Conservation (phyloP, 2,797 vertebrate genomes). For the Acanthurus leucopareius region DNA sequence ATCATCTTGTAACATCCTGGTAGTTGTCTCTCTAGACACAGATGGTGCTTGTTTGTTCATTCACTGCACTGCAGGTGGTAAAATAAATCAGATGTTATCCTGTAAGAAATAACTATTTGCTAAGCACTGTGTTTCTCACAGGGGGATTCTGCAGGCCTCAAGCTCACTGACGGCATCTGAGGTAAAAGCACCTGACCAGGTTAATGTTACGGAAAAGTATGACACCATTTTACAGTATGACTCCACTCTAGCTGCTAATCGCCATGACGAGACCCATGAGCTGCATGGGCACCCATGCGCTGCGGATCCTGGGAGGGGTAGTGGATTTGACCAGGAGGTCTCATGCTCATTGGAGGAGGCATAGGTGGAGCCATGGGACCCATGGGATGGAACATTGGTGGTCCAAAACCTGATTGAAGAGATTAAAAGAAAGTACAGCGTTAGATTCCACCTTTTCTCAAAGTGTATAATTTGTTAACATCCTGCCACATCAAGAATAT, state of each 20-base stretch:
- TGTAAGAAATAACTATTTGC: constrained; percentile 20
- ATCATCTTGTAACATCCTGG: constrained; percentile 24
- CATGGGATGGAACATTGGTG: constrained; percentile 91
- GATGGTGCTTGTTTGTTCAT: constrained; percentile 39
- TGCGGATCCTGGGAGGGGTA: constrained; percentile 99
- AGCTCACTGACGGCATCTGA: constrained; percentile 18
- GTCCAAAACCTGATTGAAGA: constrained; percentile 89
- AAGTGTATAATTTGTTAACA: neutral
- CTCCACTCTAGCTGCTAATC: constrained; percentile 62
- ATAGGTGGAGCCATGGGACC: constrained; percentile 93
- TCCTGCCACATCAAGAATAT: neutral
- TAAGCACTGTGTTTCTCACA: constrained; percentile 17
- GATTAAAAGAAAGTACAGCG: neutral
- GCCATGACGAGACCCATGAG: constrained; percentile 78
- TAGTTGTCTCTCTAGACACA: constrained; percentile 30
- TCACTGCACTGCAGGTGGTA: constrained; percentile 36
- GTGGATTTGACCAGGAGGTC: constrained; percentile 97
- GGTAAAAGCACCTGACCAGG: constrained; percentile 35
- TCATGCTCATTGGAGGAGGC: constrained; percentile 94
- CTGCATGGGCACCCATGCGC: constrained; percentile 96
- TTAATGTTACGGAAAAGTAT: constrained; percentile 29
- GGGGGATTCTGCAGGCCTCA: constrained; percentile 23
- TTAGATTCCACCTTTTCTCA: neutral
- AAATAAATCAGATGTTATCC: constrained; percentile 40
- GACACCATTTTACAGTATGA: constrained; percentile 20